Conservation (phyloP, 2,113 vertebrate genomes). For the Lophochroa leadbeateri region DNA sequence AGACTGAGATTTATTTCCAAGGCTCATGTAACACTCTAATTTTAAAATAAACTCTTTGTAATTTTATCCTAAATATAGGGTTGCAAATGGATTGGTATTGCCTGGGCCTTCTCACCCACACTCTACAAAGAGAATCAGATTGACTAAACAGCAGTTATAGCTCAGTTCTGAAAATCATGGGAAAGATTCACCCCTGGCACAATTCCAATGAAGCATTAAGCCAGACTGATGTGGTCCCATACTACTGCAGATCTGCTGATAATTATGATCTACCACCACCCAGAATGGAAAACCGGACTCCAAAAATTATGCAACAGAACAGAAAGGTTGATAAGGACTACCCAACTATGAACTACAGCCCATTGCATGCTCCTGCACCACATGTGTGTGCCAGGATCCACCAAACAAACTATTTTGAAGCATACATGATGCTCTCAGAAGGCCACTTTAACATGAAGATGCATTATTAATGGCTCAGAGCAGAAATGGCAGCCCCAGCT, state of each 20-base stretch:
- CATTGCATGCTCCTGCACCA: background rate
- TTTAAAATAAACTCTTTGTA: background rate
- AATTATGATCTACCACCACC: background rate
- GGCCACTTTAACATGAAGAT: background rate
- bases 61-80: background rate
- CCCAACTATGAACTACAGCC: background rate
- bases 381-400: background rate
- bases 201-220: conserved; percentile 10
- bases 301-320: background rate
- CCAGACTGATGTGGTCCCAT: background rate
- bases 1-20: background rate
- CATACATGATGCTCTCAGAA: background rate
- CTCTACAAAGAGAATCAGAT: background rate
- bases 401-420: background rate
- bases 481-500: background rate
- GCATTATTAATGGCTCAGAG: background rate
- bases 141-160: background rate
- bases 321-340: background rate
- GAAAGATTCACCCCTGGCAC: conserved; percentile 6
- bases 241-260: background rate
- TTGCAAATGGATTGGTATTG: background rate
- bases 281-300: background rate
- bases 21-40: background rate
- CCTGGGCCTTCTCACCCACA: background rate
- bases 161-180: conserved; percentile 6